Evolutionary conservation across 1,140 invertebrate species (phyloP), one percentile per base, ranked within the genome.

Genomic region (Marisa cornuarietis): DNA sequence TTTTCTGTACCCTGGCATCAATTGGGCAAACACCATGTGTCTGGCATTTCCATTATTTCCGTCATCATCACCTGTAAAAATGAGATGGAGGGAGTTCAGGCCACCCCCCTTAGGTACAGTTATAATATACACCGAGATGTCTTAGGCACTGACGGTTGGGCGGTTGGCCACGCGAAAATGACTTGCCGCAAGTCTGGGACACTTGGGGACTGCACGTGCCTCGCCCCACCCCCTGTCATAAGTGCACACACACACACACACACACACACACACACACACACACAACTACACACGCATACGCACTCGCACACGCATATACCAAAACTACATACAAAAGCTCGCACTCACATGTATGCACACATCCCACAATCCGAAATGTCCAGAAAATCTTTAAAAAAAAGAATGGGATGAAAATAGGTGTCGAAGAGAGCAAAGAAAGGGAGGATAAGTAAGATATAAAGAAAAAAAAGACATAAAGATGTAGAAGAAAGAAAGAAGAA

Each of bases 261-360:
- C 71, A 72, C 13, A 51, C 71, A 72, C 49, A 51, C 71, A 72
- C 71, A 51, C 71, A 72, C 71, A 51, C 71, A 51, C 71, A 72
- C 31, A 72, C 49, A 72, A 22, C 49, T 22, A n/a, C n/a, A 72
- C 31, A 72, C 49, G 54, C 71, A 72, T 52, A 72, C 71, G 54
- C 71, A 54, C 49, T 52, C n/a, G n/a, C n/a, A n/a, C n/a, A n/a
- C n/a, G n/a, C n/a, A n/a, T n/a, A n/a, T n/a, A n/a, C n/a, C n/a
- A n/a, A n/a, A n/a, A n/a, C n/a, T n/a, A n/a, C n/a, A n/a, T n/a
- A n/a, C n/a, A n/a, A n/a, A n/a, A n/a, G n/a, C n/a, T n/a, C n/a
- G n/a, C n/a, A n/a, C n/a, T n/a, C n/a, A n/a, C n/a, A n/a, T n/a
- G n/a, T n/a, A n/a, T n/a, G n/a, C n/a, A n/a, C n/a, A n/a, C n/a